A percentile compares a stretch with the other conserved stretches of the same genome.
These are phyloP conservation scores for Parapristionchus giblindavisi DNA, from an alignment of 2,888 invertebrate genomes.

Conservation along the genomic window DNA sequence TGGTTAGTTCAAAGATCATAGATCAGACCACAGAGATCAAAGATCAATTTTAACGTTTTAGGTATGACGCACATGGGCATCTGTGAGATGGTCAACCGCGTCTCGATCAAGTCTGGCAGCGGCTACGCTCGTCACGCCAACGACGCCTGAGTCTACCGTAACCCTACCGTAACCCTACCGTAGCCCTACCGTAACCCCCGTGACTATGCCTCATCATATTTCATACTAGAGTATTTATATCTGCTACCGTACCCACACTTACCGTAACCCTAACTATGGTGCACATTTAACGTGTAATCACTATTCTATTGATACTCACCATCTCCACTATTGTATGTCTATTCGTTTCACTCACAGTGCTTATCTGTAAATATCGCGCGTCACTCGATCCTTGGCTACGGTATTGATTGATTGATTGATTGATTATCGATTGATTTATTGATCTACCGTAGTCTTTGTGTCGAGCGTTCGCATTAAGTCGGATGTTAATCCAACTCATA, in stretches of 20 bases:
- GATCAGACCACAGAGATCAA: conserved; percentile 16
- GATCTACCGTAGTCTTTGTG: neutral
- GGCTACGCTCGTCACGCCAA: neutral
- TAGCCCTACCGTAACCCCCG: neutral
- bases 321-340: conserved; percentile 14
- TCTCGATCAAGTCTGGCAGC: too few relatives aligned
- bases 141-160: neutral
- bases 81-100: neutral
- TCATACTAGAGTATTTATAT: neutral
- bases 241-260: neutral
- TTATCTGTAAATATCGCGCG: conserved; percentile 34
- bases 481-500: conserved; percentile 33
- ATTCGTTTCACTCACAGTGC: conserved; percentile 32
- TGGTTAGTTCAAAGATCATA: too few relatives aligned
- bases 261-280: too few relatives aligned
- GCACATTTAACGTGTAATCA: conserved; percentile 4
- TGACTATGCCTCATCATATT: neutral
- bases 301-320: neutral
- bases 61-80: neutral
- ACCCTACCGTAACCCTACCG: neutral
- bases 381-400: neutral
- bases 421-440: too few relatives aligned
- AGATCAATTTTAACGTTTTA: conserved; percentile 15
- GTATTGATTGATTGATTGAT: too few relatives aligned
- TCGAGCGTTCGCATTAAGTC: conserved; percentile 22